These are phyloP conservation scores for Pseudoatta argentina DNA, from an alignment of 1,140 invertebrate species.

Conservation along the genomic window DNA sequence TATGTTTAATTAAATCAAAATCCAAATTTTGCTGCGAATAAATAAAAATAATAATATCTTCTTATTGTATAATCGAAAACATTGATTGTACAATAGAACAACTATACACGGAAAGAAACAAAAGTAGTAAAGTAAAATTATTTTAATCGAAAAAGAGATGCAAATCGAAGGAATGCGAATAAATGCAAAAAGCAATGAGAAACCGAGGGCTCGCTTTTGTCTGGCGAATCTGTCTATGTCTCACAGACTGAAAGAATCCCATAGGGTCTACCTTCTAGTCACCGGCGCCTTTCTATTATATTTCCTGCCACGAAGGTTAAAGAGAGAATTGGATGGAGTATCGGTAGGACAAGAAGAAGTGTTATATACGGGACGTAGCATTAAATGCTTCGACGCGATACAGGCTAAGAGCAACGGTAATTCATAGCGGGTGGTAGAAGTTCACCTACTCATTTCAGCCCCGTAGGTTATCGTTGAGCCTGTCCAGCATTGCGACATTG, in stretches of 20 bases:
- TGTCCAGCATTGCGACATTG: constrained; percentile 14
- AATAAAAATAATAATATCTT: background rate
- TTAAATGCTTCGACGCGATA: constrained; percentile 82
- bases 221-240: constrained; percentile 34
- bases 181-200: background rate
- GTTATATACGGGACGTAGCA: constrained; percentile 75
- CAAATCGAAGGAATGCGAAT: background rate
- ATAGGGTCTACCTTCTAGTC: background rate
- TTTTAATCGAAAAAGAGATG: background rate
- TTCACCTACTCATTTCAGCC: constrained; percentile 75
- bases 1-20: background rate
- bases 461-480: constrained; percentile 59
- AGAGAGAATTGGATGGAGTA: constrained; percentile 83
- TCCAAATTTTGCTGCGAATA: background rate
- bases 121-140: background rate
- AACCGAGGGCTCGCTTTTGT: background rate
- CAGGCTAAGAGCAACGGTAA: constrained; percentile 85
- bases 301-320: constrained; percentile 82
- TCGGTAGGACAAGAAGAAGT: constrained; percentile 74
- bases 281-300: constrained; percentile 76
- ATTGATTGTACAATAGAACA: background rate
- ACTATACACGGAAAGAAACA: background rate
- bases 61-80: background rate
- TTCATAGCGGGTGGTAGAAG: constrained; percentile 82
- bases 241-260: constrained; percentile 30